Percentiles rank a stretch among this genome's conserved stretches.
Evolutionary conservation across 2,113 vertebrate genomes (phyloP).

Genomic region (Oceanodroma tethys): DNA sequence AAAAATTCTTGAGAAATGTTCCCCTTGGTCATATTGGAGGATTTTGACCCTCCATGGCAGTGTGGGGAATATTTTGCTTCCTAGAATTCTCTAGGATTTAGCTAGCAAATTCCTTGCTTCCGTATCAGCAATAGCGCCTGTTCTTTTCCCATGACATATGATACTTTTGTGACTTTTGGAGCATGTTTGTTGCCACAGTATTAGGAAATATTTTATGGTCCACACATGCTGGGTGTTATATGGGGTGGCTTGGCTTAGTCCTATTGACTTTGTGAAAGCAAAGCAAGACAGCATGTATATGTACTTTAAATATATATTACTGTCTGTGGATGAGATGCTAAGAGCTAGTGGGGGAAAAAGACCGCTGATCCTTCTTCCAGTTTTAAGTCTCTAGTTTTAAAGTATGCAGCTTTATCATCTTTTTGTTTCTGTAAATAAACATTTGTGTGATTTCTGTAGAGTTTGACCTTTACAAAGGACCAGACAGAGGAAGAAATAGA

Average conservation of each 20-base stretch:
- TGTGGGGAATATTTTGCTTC: neutral
- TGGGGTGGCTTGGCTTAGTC: neutral
- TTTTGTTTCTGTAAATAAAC: neutral
- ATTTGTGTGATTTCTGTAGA: slow-evolving; percentile 70
- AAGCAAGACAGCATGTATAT: neutral
- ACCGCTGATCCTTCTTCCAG: neutral
- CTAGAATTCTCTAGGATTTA: slow-evolving; percentile 27
- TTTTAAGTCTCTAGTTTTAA: neutral
- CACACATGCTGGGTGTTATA: neutral
- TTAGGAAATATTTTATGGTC: neutral
- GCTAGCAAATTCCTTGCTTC: neutral
- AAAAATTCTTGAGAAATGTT: neutral
- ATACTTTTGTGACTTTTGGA: neutral
- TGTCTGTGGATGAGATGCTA: neutral
- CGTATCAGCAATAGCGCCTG: fast-evolving
- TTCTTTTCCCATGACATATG: slow-evolving; percentile 12
- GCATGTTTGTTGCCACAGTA: neutral
- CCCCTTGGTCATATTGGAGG: neutral
- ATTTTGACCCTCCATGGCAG: neutral
- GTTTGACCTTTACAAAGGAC: slow-evolving; percentile 87
- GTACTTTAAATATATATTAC: neutral
- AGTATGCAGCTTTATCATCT: neutral
- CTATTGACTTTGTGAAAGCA: neutral
- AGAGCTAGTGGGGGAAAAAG: neutral
- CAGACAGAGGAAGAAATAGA: slow-evolving; percentile 89